Evolutionary conservation across 2,797 vertebrate genomes (phyloP).

Genomic region (Chaetophractus vellerosus): DNA sequence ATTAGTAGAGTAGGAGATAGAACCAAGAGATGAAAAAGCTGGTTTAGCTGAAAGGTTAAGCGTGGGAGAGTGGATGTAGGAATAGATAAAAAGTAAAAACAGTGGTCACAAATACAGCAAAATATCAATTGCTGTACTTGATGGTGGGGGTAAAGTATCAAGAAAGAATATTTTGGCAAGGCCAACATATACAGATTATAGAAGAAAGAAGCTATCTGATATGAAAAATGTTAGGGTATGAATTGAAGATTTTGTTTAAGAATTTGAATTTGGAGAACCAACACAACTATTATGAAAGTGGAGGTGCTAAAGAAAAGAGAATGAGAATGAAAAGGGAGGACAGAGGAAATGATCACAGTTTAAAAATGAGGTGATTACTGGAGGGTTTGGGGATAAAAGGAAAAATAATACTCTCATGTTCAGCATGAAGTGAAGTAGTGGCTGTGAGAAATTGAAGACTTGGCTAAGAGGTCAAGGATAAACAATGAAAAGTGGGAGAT

Average conservation of each 20-base stretch:
- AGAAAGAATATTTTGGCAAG: slow-evolving; percentile 23
- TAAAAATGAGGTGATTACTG: slow-evolving; percentile 54
- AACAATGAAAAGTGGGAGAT: slow-evolving; percentile 37
- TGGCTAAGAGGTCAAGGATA: slow-evolving; percentile 7
- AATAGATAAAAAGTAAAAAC: slow-evolving; percentile 62
- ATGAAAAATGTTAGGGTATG: not conserved
- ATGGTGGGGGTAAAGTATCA: not conserved
- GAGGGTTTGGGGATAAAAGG: slow-evolving; percentile 34
- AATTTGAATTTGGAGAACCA: slow-evolving; percentile 38
- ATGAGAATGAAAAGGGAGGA: not conserved
- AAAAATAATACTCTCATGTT: slow-evolving; percentile 23
- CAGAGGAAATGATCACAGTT: not conserved
- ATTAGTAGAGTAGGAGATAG: slow-evolving; percentile 53
- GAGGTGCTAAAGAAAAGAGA: not conserved
- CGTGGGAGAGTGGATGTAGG: not conserved
- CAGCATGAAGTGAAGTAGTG: slow-evolving; percentile 12
- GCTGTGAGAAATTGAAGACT: slow-evolving; percentile 49
- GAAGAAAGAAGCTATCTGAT: slow-evolving; percentile 34
- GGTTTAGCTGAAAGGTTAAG: slow-evolving; percentile 30
- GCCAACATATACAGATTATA: slow-evolving; percentile 1
- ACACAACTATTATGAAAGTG: slow-evolving; percentile 50
- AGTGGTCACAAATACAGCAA: slow-evolving; percentile 31
- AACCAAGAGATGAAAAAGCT: slow-evolving; percentile 60
- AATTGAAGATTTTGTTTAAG: slow-evolving; percentile 51
- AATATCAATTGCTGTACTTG: slow-evolving; percentile 34